Evolutionary conservation across 1,140 invertebrate genomes (phyloP).

Genomic region (Hycleus phaleratus): DNA sequence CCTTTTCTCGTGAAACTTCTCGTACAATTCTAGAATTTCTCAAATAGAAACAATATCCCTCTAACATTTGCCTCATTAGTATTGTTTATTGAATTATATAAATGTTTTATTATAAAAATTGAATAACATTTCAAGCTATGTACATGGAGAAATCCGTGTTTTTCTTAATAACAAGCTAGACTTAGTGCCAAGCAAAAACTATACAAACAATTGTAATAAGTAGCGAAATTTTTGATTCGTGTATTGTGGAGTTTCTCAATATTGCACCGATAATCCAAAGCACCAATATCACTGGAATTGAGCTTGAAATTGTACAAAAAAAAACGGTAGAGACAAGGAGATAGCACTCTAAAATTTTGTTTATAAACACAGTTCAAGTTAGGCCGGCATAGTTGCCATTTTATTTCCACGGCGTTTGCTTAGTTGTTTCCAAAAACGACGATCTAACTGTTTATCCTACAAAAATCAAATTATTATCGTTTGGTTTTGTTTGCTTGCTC

Average conservation of each 20-base stretch:
- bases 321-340: background rate
- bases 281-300: conserved; percentile 24
- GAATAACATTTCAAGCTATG: conserved; percentile 10
- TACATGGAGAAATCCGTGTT: background rate
- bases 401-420: conserved; percentile 44
- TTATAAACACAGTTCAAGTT: background rate
- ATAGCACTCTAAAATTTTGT: background rate
- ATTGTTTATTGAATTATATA: background rate
- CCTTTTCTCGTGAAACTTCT: conserved; percentile 1
- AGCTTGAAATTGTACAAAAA: conserved; percentile 17
- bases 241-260: too few relatives aligned
- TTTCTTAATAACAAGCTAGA: too few relatives aligned
- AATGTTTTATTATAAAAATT: conserved; percentile 8
- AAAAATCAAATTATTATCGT: conserved; percentile 12
- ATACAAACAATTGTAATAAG: background rate
- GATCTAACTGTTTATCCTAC: conserved; percentile 47
- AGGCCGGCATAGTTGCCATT: conserved; percentile 31
- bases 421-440: conserved; percentile 49
- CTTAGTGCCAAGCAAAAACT: conserved; percentile 6
- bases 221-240: conserved; percentile 1
- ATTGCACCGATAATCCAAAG: conserved; percentile 7
- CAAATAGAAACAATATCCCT: conserved; percentile 7
- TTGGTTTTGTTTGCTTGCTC: too few relatives aligned
- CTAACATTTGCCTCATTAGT: background rate
- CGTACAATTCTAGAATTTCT: conserved; percentile 8